Percentiles rank a stretch among this genome's conserved stretches.
phyloP scores from a whole-genome alignment of 2,113 vertebrate species.

The Rattus norvegicus region DNA sequence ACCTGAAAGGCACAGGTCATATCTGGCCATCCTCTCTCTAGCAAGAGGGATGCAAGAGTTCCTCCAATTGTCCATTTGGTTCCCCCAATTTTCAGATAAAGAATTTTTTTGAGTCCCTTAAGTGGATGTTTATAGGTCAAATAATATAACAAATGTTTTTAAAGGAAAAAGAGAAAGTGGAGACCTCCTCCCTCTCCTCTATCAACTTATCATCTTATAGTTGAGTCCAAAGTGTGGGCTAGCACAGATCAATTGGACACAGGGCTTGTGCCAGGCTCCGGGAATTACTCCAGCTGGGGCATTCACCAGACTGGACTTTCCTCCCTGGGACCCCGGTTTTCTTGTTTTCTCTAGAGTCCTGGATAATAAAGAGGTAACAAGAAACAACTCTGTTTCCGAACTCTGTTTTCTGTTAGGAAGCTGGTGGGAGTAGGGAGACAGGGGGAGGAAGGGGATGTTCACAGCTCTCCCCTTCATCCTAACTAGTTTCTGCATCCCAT shows the following conservation, averaged over 20 bases:
- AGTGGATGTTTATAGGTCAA: not conserved
- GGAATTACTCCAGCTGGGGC: not conserved
- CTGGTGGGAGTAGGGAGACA: not conserved
- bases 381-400: conserved; percentile 49
- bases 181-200: not conserved
- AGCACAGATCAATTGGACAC: not conserved
- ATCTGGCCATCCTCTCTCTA: not conserved
- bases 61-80: not conserved
- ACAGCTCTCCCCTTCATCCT: not conserved
- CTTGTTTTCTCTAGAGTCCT: conserved; percentile 41
- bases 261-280: not conserved
- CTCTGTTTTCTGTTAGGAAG: too few species aligned
- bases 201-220: not conserved
- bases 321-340: conserved; percentile 1
- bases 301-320: conserved; percentile 2
- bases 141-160: conserved; percentile 10
- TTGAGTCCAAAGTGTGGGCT: not conserved
- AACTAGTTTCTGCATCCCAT: conserved; percentile 1
- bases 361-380: conserved; percentile 7
- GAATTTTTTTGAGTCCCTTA: not conserved
- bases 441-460: not conserved
- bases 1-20: conserved; percentile 55
- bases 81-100: conserved; percentile 47
- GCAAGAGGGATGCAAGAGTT: not conserved
- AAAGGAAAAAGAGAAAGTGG: not conserved